Evolutionary conservation across 2,888 invertebrate genomes (phyloP).

Genomic region (Ectobius pallidus): DNA sequence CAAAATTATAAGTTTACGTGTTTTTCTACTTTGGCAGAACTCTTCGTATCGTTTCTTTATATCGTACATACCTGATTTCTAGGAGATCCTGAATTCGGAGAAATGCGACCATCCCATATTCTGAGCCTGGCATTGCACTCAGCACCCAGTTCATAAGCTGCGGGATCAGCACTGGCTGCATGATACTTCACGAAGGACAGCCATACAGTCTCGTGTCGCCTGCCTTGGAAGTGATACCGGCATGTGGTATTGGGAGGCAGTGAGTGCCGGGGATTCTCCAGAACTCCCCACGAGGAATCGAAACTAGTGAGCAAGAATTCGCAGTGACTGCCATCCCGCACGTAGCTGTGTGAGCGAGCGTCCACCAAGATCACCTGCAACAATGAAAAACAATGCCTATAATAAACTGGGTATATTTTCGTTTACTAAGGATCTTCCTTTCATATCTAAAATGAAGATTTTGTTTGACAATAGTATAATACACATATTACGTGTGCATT

Average conservation of each 20-base stretch:
- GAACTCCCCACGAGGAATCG: conserved; percentile 72
- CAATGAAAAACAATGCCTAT: no score
- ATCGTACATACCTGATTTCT: conserved; percentile 46
- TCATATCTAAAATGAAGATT: no score
- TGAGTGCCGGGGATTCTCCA: conserved; percentile 78
- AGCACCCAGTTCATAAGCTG: conserved; percentile 53
- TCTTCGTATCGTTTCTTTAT: no score
- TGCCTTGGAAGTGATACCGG: conserved; percentile 77
- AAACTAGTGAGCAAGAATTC: conserved; percentile 78
- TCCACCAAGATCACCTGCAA: conserved; percentile 73
- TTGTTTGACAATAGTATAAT: no score
- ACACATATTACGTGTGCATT: no score
- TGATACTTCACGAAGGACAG: conserved; percentile 84
- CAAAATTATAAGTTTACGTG: no score
- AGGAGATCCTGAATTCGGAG: conserved; percentile 45
- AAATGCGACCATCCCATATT: conserved; percentile 74
- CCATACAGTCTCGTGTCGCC: conserved; percentile 79
- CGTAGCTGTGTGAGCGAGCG: conserved; percentile 75
- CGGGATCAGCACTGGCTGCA: conserved; percentile 65
- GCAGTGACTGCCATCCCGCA: conserved; percentile 74
- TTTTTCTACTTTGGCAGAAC: no score
- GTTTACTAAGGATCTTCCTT: no score
- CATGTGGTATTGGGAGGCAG: conserved; percentile 83
- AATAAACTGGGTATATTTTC: no score
- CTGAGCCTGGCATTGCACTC: conserved; percentile 77